phyloP scores from a whole-genome alignment of 2,113 vertebrate species.

The Cynopterus brachyotis region DNA sequence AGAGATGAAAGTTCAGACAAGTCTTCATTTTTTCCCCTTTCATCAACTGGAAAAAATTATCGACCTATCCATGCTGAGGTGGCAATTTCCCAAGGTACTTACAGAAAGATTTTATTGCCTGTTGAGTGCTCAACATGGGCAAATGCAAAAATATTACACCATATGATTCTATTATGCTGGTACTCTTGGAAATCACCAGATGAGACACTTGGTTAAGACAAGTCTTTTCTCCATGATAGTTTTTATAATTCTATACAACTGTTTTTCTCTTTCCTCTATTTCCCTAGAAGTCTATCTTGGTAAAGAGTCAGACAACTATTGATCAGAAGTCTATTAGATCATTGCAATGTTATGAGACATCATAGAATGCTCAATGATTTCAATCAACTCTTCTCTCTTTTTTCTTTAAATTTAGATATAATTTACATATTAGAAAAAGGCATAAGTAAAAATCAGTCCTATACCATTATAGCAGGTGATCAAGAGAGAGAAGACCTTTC shows the following conservation, averaged over 20 bases:
- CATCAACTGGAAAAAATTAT: background rate
- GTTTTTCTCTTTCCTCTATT: background rate
- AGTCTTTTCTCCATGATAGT: background rate
- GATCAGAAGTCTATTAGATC: background rate
- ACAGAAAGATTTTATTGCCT: background rate
- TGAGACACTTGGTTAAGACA: background rate
- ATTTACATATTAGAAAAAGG: background rate
- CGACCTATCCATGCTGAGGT: background rate
- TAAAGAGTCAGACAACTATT: background rate
- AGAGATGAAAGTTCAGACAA: background rate
- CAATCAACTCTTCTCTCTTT: background rate
- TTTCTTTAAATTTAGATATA: background rate
- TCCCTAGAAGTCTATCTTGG: background rate
- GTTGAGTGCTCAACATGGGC: background rate
- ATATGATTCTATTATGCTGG: background rate
- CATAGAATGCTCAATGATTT: background rate
- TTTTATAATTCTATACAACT: background rate
- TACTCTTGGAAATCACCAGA: background rate
- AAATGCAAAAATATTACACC: no score
- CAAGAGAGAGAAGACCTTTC: background rate
- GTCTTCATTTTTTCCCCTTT: background rate
- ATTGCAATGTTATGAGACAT: background rate
- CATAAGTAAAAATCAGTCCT: background rate
- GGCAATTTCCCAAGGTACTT: background rate
- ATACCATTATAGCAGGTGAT: background rate